These are phyloP conservation scores for Chauna torquata DNA, from an alignment of 2,113 vertebrate genomes.

Conservation along the genomic window DNA sequence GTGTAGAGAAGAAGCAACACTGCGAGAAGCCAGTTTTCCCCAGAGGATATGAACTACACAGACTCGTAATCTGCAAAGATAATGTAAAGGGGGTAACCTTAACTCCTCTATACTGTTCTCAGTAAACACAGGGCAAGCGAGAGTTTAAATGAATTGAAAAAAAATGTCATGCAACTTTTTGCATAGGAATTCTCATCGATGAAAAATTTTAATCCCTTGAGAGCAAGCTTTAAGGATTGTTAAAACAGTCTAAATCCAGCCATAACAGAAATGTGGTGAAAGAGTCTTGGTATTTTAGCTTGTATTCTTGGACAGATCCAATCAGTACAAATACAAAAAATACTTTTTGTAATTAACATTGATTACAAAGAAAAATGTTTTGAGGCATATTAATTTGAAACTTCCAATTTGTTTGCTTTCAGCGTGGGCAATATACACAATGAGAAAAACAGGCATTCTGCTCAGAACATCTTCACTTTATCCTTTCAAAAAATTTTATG, in stretches of 20 bases:
- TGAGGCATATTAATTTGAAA: background rate
- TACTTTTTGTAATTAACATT: background rate
- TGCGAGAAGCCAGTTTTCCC: constrained; percentile 38
- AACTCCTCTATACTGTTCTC: background rate
- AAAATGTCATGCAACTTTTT: background rate
- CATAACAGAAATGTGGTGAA: background rate
- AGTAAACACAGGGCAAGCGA: background rate
- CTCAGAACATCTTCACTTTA: background rate
- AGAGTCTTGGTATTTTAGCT: background rate
- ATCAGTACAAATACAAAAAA: background rate
- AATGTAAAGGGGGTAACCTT: background rate
- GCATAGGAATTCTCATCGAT: background rate
- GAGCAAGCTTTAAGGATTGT: background rate
- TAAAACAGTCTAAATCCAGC: background rate
- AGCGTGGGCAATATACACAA: background rate
- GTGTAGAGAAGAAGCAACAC: constrained; percentile 11
- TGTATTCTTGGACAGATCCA: background rate
- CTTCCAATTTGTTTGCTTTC: background rate
- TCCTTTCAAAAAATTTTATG: background rate
- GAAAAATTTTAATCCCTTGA: background rate
- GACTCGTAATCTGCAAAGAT: background rate
- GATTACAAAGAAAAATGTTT: background rate
- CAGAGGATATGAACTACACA: constrained; percentile 8
- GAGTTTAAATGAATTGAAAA: background rate
- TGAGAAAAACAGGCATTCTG: background rate